A percentile compares a stretch with the other conserved stretches of the same genome.
phyloP scores from a whole-genome alignment of 2,888 invertebrate genomes.

The Hyalella azteca region DNA sequence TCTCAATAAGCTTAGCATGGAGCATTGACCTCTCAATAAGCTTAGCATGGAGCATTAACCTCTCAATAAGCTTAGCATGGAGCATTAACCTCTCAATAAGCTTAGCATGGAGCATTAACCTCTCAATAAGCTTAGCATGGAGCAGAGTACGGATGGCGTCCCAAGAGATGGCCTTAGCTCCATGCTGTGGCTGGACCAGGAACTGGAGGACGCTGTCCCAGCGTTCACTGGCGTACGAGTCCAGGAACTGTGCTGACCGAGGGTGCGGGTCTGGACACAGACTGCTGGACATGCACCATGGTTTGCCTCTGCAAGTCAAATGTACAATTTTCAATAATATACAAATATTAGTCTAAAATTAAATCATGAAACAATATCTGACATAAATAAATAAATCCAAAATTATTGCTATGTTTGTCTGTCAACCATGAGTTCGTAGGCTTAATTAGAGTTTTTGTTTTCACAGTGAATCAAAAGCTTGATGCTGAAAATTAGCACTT shows the following conservation, averaged over 20 bases:
- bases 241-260: conserved; percentile 83
- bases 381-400: too few species aligned
- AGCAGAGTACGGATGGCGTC: conserved; percentile 93
- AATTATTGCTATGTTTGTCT: too few species aligned
- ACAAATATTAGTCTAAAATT: too few species aligned
- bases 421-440: too few species aligned
- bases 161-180: conserved; percentile 74
- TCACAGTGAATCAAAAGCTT: too few species aligned
- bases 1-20: too few species aligned
- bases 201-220: conserved; percentile 98
- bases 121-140: conserved; percentile 91
- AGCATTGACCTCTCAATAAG: conserved; percentile 83
- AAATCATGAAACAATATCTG: too few species aligned
- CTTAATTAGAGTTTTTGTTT: too few species aligned
- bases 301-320: conserved; percentile 74
- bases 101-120: conserved; percentile 64
- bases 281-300: conserved; percentile 85
- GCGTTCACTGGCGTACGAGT: conserved; percentile 87
- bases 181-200: conserved; percentile 78
- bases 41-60: conserved; percentile 83
- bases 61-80: conserved; percentile 91
- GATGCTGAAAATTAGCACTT: too few species aligned
- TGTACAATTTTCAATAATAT: too few species aligned
- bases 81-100: too few species aligned
- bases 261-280: conserved; percentile 86